A percentile compares a stretch with the other conserved stretches of the same genome.
phyloP scores from a whole-genome alignment of 2,113 vertebrate species.

The Microcebus jonahi region DNA sequence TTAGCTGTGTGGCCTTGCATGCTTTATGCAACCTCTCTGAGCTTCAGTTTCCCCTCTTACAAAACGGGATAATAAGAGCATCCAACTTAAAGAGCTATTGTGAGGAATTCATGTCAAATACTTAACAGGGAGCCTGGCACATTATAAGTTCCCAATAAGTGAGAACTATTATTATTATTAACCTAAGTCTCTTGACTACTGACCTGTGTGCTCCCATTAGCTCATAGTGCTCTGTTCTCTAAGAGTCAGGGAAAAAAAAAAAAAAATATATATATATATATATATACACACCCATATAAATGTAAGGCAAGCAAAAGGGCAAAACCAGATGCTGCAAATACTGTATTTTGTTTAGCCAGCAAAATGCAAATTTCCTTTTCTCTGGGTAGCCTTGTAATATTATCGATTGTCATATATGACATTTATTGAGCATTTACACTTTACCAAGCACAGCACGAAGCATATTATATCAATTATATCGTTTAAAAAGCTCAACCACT shows the following conservation, averaged over 20 bases:
- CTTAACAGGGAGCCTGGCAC: background rate
- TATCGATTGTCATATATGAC: background rate
- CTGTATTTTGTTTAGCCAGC: background rate
- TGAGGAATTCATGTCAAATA: background rate
- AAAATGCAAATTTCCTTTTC: background rate
- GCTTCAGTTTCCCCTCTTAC: background rate
- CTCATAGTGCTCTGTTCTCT: background rate
- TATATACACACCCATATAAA: background rate
- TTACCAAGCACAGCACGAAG: background rate
- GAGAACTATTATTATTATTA: background rate
- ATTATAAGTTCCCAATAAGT: background rate
- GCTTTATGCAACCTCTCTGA: background rate
- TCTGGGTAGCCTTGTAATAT: background rate
- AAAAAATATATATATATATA: no score
- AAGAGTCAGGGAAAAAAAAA: background rate
- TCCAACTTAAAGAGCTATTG: background rate
- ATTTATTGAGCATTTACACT: background rate
- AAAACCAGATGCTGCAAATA: background rate
- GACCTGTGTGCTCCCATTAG: background rate
- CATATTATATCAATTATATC: background rate
- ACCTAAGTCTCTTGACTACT: background rate
- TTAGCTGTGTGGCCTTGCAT: background rate
- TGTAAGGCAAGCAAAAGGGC: background rate
- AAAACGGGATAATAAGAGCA: background rate
- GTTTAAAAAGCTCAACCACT: background rate